Percentiles rank a stretch among this genome's conserved stretches.
These are phyloP conservation scores for Hofmannophila pseudospretella DNA, from an alignment of 2,888 invertebrate species.

Conservation along the genomic window DNA sequence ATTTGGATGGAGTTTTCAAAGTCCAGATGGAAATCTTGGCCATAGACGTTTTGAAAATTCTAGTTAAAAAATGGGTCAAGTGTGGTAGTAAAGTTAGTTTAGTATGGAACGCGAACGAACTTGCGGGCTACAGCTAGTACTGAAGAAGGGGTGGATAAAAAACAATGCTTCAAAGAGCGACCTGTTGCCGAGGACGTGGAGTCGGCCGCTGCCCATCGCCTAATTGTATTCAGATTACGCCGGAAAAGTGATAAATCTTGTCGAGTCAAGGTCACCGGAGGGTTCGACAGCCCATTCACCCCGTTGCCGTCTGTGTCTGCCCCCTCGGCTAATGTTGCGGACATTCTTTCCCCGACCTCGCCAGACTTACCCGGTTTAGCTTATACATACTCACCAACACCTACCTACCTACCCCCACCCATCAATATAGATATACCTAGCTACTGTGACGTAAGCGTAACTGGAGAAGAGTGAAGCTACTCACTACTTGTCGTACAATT, in stretches of 20 bases:
- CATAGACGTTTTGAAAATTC: no score
- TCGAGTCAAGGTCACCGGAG: conserved; percentile 71
- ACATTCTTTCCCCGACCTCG: conserved; percentile 66
- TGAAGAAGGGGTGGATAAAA: neutral
- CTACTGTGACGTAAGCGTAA: neutral
- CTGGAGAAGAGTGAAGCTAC: conserved; percentile 18
- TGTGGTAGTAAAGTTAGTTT: no score
- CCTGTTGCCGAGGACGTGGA: conserved; percentile 53
- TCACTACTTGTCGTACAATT: conserved; percentile 17
- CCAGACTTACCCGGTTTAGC: conserved; percentile 45
- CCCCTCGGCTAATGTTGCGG: conserved; percentile 68
- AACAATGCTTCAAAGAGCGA: conserved; percentile 25
- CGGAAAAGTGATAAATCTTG: conserved; percentile 72
- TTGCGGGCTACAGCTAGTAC: no score
- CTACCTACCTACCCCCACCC: conserved; percentile 3
- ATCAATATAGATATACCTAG: neutral
- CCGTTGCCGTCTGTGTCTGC: conserved; percentile 51
- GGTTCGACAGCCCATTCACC: conserved; percentile 74
- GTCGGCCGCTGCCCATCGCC: conserved; percentile 54
- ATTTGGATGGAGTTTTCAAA: no score
- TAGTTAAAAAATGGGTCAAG: no score
- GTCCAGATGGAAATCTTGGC: no score
- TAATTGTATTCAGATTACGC: conserved; percentile 74
- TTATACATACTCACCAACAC: conserved; percentile 12
- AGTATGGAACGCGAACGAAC: no score